Conservation (phyloP, 2,888 invertebrate species). For the Andrena fulva region DNA sequence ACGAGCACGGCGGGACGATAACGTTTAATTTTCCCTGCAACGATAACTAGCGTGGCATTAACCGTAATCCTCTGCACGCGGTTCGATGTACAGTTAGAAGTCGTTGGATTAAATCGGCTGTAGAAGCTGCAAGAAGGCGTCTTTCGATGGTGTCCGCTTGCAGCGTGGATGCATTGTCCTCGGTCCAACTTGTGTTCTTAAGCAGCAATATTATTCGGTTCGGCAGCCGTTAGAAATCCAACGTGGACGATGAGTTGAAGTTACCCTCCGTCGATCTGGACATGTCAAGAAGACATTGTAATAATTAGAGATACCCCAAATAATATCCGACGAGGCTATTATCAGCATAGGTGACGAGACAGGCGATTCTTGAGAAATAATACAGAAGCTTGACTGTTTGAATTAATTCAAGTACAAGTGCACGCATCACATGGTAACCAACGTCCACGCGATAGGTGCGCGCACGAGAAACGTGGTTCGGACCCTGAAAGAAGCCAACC, state of each 20-base stretch:
- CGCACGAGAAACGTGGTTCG: constrained; percentile 35
- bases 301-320: no score
- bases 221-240: not conserved
- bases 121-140: not conserved
- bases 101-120: not conserved
- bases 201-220: not conserved
- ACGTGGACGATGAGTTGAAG: not conserved
- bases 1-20: not conserved
- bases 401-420: constrained; percentile 58
- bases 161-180: not conserved
- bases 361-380: not conserved
- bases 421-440: constrained; percentile 16
- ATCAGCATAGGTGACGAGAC: no score
- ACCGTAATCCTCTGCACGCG: constrained; percentile 5
- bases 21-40: constrained; percentile 26
- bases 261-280: not conserved
- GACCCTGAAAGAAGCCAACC: constrained; percentile 68
- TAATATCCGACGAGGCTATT: no score
- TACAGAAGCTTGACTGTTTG: not conserved
- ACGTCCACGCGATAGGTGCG: constrained; percentile 28
- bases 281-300: not conserved
- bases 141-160: not conserved
- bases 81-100: constrained; percentile 3
- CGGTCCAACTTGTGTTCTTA: not conserved
- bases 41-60: constrained; percentile 25